phyloP scores from a whole-genome alignment of 2,113 vertebrate species.

The Rhinolophus sinicus region DNA sequence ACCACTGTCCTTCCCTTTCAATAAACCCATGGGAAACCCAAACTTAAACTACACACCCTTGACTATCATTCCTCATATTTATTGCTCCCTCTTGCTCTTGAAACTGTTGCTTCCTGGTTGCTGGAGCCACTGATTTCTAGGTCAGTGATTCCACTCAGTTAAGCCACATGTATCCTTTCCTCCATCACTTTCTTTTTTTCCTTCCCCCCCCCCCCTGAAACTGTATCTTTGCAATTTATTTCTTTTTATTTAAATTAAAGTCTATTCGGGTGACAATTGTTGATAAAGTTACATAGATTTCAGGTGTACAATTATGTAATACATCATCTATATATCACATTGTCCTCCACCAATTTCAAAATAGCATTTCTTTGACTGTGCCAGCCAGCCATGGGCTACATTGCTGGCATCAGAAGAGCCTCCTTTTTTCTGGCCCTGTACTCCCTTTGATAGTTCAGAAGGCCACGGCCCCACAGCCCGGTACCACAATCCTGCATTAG shows the following conservation, averaged over 20 bases:
- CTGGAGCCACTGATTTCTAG: constrained; percentile 39
- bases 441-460: constrained; percentile 42
- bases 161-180: constrained; percentile 60
- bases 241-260: no score
- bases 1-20: background rate
- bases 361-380: background rate
- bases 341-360: constrained; percentile 59
- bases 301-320: no score
- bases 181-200: background rate
- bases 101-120: constrained; percentile 34
- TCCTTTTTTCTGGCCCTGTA: background rate
- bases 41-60: background rate
- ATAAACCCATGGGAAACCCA: background rate
- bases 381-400: background rate
- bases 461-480: background rate
- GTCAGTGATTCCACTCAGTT: constrained; percentile 57
- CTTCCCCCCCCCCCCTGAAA: no score
- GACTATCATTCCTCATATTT: background rate
- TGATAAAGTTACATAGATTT: no score
- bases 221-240: no score
- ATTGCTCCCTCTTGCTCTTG: constrained; percentile 50
- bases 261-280: no score
- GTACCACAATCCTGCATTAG: background rate
- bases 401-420: background rate
- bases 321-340: no score